Conservation (phyloP, 2,113 vertebrate species). For the Protobothrops flavoviridis region DNA sequence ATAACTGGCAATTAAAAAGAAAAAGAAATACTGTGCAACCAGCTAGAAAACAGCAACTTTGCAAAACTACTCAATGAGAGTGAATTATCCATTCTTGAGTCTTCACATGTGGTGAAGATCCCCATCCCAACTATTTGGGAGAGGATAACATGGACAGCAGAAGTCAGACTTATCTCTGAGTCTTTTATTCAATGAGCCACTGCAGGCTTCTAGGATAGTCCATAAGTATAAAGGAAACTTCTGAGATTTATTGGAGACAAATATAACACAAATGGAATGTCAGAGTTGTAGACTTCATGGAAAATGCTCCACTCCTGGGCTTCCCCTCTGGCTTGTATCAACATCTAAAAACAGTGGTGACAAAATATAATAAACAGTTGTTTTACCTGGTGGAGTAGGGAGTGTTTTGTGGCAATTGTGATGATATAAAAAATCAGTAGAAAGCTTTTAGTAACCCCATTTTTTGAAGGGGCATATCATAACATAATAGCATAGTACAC, state of each 20-base stretch:
- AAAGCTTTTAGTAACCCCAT: background rate
- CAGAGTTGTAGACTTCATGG: slow-evolving; percentile 12
- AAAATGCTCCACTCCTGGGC: background rate
- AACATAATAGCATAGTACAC: background rate
- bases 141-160: background rate
- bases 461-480: background rate
- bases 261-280: background rate
- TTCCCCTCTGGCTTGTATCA: background rate
- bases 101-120: slow-evolving; percentile 1
- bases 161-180: no score
- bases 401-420: background rate
- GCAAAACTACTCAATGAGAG: background rate
- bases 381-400: no score
- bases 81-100: background rate
- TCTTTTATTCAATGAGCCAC: background rate
- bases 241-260: slow-evolving; percentile 1
- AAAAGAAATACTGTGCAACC: slow-evolving; percentile 22
- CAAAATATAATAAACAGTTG: slow-evolving; percentile 3
- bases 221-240: background rate
- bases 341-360: background rate
- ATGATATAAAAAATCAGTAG: background rate
- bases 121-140: background rate
- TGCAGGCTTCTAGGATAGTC: slow-evolving; percentile 9
- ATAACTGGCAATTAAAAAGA: slow-evolving; percentile 43
- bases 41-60: background rate